These are phyloP conservation scores for Aricia agestis DNA, from an alignment of 1,140 invertebrate genomes.

Conservation along the genomic window DNA sequence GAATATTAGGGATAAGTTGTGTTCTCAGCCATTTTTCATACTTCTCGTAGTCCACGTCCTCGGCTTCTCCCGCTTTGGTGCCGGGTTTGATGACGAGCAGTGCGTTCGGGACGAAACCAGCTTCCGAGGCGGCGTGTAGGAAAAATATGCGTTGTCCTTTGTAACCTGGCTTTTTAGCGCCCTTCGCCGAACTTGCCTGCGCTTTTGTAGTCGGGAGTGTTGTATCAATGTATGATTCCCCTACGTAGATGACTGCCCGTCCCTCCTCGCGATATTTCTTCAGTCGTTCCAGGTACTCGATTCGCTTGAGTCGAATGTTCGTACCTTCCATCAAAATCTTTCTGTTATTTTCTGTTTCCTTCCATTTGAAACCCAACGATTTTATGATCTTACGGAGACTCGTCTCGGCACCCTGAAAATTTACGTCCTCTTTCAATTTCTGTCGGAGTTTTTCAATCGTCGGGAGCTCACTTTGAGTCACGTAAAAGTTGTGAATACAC, in stretches of 20 bases:
- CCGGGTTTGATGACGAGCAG: conserved; percentile 28
- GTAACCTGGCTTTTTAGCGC: conserved; percentile 21
- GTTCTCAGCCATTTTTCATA: conserved; percentile 35
- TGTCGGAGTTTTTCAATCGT: conserved; percentile 8
- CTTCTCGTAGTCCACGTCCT: conserved; percentile 39
- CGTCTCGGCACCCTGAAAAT: conserved; percentile 4
- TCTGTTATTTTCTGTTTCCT: not conserved
- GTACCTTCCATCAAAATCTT: not conserved
- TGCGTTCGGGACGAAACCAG: conserved; percentile 30
- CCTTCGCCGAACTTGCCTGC: not conserved
- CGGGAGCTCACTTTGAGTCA: not conserved
- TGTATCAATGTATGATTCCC: not conserved
- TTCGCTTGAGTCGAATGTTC: not conserved
- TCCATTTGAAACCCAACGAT: not conserved
- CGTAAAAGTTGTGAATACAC: conserved; percentile 7
- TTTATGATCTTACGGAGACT: not conserved
- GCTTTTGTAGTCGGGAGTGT: not conserved
- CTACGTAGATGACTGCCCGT: not conserved
- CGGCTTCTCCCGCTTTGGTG: conserved; percentile 32
- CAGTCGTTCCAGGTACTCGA: not conserved
- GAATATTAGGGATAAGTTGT: conserved; percentile 28
- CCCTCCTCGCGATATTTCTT: not conserved
- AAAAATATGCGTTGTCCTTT: conserved; percentile 25
- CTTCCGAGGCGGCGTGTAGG: conserved; percentile 27
- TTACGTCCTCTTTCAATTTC: conserved; percentile 10